Evolutionary conservation across 2,797 vertebrate species (phyloP), one percentile per base, ranked within the genome.

Genomic region (Crax fasciolata): DNA sequence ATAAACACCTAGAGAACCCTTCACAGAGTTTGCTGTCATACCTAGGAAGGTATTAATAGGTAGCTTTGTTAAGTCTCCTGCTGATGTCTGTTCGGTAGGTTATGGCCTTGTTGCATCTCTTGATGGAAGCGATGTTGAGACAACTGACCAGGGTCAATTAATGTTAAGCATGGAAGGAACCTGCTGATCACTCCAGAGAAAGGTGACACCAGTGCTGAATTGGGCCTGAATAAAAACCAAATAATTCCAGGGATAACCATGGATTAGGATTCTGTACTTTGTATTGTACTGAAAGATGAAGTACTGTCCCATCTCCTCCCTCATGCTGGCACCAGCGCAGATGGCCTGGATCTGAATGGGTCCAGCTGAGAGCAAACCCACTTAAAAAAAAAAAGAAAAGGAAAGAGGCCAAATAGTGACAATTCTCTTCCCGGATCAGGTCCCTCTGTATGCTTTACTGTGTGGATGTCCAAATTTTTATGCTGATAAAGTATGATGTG

Each of bases 311-410:
- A n/a, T 78, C 48, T 65, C 12, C 46, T 78, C 32, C 44, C 66
- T 43, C 49, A 7, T 75, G 23, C 62, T 90, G 92, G 83, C 73
- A 88, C 28, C 35, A 51, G 52, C 13, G 10, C 28, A 58, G 23
- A 25, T 65, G 83, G 58, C 70, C 70, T 92, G 73, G 43, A 89
- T 86, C 39, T 75, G 35, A 72, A n/a, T 23, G 41, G 58, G 28
- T 89, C 80, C 71, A 93, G 71, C 88, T 90, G 77, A 92, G 88
- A 93, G 10, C 23, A 90, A 92, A 93, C 84, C 58, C 70, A 91
- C 91, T 90, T 78, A 62, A 51, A 59, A 75, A 89, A 87, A n/a
- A 23, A 79, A 32, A 59, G 17, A 11, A 13, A 67, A 81, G 78
- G 35, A 67, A 85, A 43, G n/a, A 72, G 71, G 51, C 20, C 62